phyloP scores from a whole-genome alignment of 2,113 vertebrate genomes.

The Sinocyclocheilus grahami region DNA sequence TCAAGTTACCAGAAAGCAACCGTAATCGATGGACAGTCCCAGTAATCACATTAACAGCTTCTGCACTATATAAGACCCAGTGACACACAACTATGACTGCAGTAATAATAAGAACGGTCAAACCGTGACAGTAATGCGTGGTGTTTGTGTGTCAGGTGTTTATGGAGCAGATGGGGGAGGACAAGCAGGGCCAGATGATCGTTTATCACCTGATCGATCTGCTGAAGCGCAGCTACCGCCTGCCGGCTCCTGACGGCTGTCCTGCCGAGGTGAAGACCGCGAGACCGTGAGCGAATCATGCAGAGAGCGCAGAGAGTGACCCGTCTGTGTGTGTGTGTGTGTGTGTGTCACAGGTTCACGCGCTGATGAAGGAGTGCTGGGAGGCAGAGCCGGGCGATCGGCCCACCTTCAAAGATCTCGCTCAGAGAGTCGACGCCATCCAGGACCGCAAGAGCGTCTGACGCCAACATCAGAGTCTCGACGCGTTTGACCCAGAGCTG shows the following conservation, averaged over 20 bases:
- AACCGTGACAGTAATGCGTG: too few relatives aligned
- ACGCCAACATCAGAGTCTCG: constrained; percentile 47
- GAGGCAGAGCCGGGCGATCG: constrained; percentile 78
- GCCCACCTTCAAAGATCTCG: constrained; percentile 85
- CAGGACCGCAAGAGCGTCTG: constrained; percentile 80
- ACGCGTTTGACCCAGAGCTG: too few relatives aligned
- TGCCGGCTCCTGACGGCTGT: constrained; percentile 86
- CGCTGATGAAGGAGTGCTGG: constrained; percentile 93
- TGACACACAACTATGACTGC: neutral
- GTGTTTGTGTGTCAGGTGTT: constrained; percentile 82
- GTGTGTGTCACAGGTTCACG: constrained; percentile 77
- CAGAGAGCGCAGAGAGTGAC: neutral
- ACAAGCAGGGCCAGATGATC: constrained; percentile 99
- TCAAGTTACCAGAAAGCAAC: neutral
- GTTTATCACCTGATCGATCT: constrained; percentile 96
- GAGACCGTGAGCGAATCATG: too few relatives aligned
- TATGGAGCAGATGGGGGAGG: constrained; percentile 95
- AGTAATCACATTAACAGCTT: neutral
- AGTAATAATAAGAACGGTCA: neutral
- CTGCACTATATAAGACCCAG: neutral
- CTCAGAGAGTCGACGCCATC: constrained; percentile 81
- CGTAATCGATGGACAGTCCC: too few relatives aligned
- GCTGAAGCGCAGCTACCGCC: constrained; percentile 86
- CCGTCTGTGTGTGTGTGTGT: neutral
- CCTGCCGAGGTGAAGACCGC: constrained; percentile 82